Conservation (phyloP, 2,888 invertebrate species). For the Epirrhoe tristata region DNA sequence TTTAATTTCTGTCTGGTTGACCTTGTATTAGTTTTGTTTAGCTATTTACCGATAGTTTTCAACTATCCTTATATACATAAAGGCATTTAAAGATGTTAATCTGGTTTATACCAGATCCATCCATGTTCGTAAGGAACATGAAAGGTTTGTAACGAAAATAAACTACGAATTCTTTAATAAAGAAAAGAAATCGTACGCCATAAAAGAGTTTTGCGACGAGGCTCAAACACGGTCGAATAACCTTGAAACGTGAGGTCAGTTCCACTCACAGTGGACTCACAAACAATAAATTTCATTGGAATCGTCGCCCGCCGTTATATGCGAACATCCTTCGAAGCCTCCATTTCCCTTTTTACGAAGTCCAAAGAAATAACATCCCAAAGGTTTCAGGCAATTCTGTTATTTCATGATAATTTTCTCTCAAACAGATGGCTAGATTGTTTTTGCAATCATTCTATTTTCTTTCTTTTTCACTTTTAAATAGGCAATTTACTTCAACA, state of each 20-base stretch:
- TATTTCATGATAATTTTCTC: conserved; percentile 4
- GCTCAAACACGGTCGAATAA: background rate
- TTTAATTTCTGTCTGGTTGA: too few species aligned
- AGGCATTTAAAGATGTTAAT: too few species aligned
- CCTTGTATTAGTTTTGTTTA: too few species aligned
- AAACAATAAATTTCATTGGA: conserved; percentile 16
- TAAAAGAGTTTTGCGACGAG: background rate
- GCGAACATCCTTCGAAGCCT: conserved; percentile 6
- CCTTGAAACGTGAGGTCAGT: conserved; percentile 9
- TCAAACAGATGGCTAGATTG: conserved; percentile 1
- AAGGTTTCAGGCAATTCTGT: conserved; percentile 1
- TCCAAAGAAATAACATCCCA: conserved; percentile 3
- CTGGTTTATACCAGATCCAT: too few species aligned
- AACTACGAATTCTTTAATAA: background rate
- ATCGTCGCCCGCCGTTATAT: conserved; percentile 10
- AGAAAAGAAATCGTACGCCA: background rate
- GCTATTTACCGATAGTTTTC: too few species aligned
- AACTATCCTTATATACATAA: too few species aligned
- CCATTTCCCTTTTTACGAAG: conserved; percentile 10
- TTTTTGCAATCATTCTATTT: conserved; percentile 1
- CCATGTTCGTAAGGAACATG: too few species aligned
- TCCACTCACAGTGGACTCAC: conserved; percentile 2
- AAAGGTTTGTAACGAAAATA: too few species aligned
- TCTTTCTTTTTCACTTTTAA: background rate
- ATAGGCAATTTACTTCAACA: conserved; percentile 1